phyloP scores from a whole-genome alignment of 1,140 invertebrate species.

The Rhopalosiphum maidis region DNA sequence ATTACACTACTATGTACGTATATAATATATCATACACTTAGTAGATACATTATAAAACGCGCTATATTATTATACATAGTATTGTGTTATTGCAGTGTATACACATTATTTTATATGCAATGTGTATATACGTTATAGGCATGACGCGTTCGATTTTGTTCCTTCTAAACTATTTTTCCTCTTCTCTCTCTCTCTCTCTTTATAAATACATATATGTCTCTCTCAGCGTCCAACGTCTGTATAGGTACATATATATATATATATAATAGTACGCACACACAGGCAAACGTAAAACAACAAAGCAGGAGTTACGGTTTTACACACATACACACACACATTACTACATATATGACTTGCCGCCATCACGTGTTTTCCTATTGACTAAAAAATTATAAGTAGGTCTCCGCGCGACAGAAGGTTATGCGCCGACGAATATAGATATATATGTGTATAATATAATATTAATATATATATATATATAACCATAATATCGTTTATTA shows the following conservation, averaged over 20 bases:
- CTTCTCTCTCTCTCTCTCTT: neutral
- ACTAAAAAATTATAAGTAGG: conserved; percentile 31
- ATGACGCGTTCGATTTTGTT: conserved; percentile 22
- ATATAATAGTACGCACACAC: neutral
- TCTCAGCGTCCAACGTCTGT: neutral
- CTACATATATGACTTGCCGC: neutral
- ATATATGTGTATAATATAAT: neutral
- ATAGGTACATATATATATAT: neutral
- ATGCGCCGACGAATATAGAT: neutral
- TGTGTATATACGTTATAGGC: neutral
- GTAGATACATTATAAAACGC: neutral
- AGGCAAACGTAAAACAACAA: neutral
- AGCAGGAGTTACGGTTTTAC: neutral
- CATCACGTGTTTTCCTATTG: conserved; percentile 11
- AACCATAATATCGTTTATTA: neutral
- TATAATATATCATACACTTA: neutral
- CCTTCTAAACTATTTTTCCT: neutral
- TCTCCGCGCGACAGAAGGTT: neutral
- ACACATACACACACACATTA: neutral
- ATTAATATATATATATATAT: neutral
- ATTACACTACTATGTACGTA: neutral
- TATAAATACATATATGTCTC: neutral
- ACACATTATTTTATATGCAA: neutral
- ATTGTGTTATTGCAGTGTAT: neutral
- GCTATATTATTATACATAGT: neutral